Evolutionary conservation across 2,797 vertebrate species (phyloP).

Genomic region (Ambastaia sidthimunki): DNA sequence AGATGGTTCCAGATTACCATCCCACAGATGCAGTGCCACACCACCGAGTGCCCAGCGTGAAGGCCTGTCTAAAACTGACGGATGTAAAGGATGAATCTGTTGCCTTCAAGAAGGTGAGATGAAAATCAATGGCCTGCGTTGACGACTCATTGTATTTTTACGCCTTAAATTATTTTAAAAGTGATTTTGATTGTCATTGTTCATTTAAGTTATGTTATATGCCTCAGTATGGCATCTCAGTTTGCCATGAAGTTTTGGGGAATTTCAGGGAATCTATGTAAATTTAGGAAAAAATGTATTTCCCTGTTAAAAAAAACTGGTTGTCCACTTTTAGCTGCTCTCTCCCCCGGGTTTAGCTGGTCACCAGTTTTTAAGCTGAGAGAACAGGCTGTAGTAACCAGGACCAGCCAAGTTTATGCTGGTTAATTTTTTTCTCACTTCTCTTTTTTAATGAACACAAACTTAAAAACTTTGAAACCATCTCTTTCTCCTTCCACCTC

Average conservation of each 20-base stretch:
- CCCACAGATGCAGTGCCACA: slow-evolving; percentile 80
- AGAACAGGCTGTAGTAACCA: background rate
- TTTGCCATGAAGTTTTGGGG: background rate
- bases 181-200: slow-evolving; percentile 31
- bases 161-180: too few species aligned
- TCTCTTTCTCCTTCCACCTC: slow-evolving; percentile 55
- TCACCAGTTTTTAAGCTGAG: background rate
- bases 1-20: slow-evolving; percentile 92
- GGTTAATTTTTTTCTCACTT: background rate
- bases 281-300: too few species aligned
- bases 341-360: background rate
- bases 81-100: slow-evolving; percentile 85
- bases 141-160: slow-evolving; percentile 62
- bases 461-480: slow-evolving; percentile 49
- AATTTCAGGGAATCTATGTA: too few species aligned
- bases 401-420: too few species aligned
- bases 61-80: slow-evolving; percentile 86
- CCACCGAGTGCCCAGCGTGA: slow-evolving; percentile 84
- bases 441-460: background rate
- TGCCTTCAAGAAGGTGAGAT: slow-evolving; percentile 85
- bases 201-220: slow-evolving; percentile 38
- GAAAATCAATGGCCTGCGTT: slow-evolving; percentile 75
- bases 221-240: background rate
- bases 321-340: background rate
- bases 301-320: background rate